These are phyloP conservation scores for Artibeus jamaicensis DNA, from an alignment of 2,797 vertebrate genomes.

Conservation along the genomic window DNA sequence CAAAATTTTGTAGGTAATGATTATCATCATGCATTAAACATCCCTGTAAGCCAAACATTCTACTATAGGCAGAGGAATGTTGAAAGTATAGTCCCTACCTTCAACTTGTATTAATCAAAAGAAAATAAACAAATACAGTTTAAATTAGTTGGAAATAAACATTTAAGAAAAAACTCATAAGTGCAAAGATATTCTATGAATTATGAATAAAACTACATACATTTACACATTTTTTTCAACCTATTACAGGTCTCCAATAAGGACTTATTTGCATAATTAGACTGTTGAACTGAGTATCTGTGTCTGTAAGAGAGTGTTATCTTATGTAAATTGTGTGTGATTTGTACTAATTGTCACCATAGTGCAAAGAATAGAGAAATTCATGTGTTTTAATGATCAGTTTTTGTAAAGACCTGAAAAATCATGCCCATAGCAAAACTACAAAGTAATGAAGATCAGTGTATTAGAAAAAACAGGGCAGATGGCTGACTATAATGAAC, in stretches of 20 bases:
- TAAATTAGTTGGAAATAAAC: neutral
- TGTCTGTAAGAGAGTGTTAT: neutral
- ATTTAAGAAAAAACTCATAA: neutral
- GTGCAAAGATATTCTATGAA: neutral
- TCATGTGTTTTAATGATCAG: neutral
- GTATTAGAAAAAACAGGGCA: neutral
- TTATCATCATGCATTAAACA: neutral
- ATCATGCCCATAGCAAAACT: neutral
- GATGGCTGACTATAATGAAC: neutral
- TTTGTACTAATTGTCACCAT: neutral
- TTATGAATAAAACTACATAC: neutral
- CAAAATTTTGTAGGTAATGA: neutral
- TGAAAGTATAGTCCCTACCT: neutral
- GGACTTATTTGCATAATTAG: neutral
- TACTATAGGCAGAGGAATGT: neutral
- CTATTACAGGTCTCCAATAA: neutral
- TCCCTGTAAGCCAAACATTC: neutral
- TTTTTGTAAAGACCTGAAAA: neutral
- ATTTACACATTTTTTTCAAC: neutral
- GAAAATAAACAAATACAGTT: neutral
- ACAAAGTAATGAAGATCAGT: neutral
- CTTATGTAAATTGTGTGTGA: neutral
- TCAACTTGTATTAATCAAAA: neutral
- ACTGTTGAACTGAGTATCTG: neutral
- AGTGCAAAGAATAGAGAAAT: neutral